These are phyloP conservation scores for Penaeus japonicus DNA, from an alignment of 1,140 invertebrate genomes.

Conservation along the genomic window DNA sequence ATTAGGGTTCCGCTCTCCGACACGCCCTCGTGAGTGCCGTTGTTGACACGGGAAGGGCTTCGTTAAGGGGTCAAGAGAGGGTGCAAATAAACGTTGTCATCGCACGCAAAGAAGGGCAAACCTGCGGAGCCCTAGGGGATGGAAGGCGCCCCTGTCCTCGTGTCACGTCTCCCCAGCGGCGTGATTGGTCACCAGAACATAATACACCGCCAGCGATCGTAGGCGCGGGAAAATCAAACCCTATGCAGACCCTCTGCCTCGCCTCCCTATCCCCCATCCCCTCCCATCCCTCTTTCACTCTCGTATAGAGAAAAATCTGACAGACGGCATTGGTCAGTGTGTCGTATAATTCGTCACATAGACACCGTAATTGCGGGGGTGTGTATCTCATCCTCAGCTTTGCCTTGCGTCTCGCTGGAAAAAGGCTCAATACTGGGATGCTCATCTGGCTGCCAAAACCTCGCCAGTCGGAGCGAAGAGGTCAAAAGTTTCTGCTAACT, in stretches of 20 bases:
- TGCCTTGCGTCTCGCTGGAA: no score
- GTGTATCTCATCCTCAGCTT: neutral
- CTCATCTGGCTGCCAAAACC: no score
- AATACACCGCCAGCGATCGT: constrained; percentile 52
- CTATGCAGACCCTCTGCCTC: constrained; percentile 26
- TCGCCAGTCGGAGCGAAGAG: no score
- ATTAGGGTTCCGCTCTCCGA: no score
- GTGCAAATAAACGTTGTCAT: constrained; percentile 44
- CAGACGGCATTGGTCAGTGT: neutral
- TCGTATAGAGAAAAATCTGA: neutral
- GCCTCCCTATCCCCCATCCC: neutral
- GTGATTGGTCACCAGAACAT: constrained; percentile 54
- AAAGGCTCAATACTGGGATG: no score
- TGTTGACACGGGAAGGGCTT: neutral
- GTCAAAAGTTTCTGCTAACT: no score
- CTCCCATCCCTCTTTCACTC: neutral
- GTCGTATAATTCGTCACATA: neutral
- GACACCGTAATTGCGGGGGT: constrained; percentile 2
- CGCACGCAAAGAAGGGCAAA: constrained; percentile 46
- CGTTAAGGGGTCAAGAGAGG: constrained; percentile 8
- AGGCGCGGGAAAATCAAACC: constrained; percentile 55
- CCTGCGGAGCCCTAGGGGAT: constrained; percentile 34
- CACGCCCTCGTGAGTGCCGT: neutral
- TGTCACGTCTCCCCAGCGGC: constrained; percentile 37
- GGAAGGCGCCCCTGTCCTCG: constrained; percentile 29